Conservation (phyloP, 2,888 invertebrate species). For the Ophraella communa region DNA sequence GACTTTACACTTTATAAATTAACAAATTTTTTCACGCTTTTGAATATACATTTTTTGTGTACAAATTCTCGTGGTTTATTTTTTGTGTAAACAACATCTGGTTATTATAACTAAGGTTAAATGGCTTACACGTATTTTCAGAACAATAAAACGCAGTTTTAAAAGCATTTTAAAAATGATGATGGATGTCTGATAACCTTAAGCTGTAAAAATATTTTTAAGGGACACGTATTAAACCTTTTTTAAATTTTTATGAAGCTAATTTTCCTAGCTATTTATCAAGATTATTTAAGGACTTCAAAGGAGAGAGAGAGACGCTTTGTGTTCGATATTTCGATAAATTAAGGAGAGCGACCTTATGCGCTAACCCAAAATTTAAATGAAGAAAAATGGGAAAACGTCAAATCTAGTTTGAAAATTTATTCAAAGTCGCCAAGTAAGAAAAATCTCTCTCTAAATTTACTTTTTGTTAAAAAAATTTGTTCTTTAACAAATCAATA, state of each 20-base stretch:
- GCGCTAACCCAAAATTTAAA: conserved; percentile 27
- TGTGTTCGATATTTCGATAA: conserved; percentile 23
- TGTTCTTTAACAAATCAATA: background rate
- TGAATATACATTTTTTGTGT: too few species aligned
- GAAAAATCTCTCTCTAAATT: conserved; percentile 15
- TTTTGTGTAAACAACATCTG: too few species aligned
- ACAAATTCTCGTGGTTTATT: too few species aligned
- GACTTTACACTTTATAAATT: too few species aligned
- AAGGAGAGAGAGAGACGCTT: conserved; percentile 11
- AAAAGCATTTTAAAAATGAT: background rate
- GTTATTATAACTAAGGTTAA: too few species aligned
- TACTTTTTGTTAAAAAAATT: conserved; percentile 4
- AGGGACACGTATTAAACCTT: background rate
- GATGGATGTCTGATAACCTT: conserved; percentile 9
- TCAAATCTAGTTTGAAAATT: conserved; percentile 18
- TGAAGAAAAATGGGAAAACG: conserved; percentile 22
- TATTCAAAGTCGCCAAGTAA: conserved; percentile 15
- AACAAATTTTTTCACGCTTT: too few species aligned
- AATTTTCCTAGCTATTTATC: conserved; percentile 19
- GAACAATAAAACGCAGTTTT: too few species aligned
- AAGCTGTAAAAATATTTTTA: background rate
- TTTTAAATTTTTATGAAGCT: conserved; percentile 10
- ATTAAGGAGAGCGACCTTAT: conserved; percentile 23
- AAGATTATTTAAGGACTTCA: conserved; percentile 15
- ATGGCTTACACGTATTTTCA: too few species aligned